Conservation (phyloP, 2,888 invertebrate genomes). For the Diarsia brunnea region DNA sequence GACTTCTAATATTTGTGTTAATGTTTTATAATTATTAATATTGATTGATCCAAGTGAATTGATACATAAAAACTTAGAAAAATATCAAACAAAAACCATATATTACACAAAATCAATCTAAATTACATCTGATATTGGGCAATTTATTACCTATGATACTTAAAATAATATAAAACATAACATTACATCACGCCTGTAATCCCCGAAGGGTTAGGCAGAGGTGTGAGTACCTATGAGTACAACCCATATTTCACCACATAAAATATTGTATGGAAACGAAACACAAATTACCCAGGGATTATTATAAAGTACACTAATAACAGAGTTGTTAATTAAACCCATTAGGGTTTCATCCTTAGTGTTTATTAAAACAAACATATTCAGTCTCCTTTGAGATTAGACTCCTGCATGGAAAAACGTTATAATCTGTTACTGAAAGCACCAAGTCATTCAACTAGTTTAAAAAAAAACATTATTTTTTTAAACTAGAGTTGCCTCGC, state of each 20-base stretch:
- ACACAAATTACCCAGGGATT: not conserved
- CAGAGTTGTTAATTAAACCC: not conserved
- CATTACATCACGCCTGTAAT: too few relatives aligned
- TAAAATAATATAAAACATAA: not conserved
- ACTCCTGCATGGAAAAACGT: not conserved
- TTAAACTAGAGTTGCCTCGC: not conserved
- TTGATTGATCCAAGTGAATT: not conserved
- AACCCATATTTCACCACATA: too few relatives aligned
- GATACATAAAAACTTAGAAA: not conserved
- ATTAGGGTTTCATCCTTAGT: not conserved
- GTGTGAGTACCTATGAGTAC: too few relatives aligned
- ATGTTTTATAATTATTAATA: not conserved
- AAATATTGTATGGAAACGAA: not conserved
- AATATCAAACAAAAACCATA: too few relatives aligned
- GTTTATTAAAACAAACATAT: not conserved
- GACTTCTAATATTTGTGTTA: slow-evolving; percentile 4
- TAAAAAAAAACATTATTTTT: not conserved
- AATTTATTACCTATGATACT: not conserved
- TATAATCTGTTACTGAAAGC: not conserved
- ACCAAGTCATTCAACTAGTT: not conserved
- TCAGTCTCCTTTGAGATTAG: not conserved
- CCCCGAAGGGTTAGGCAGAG: too few relatives aligned
- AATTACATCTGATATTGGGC: not conserved
- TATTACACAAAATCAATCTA: not conserved
- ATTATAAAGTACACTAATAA: not conserved